Percentiles rank a stretch among this genome's conserved stretches.
phyloP scores from a whole-genome alignment of 2,113 vertebrate genomes.

The Pseudolaguvia tuberculata region DNA sequence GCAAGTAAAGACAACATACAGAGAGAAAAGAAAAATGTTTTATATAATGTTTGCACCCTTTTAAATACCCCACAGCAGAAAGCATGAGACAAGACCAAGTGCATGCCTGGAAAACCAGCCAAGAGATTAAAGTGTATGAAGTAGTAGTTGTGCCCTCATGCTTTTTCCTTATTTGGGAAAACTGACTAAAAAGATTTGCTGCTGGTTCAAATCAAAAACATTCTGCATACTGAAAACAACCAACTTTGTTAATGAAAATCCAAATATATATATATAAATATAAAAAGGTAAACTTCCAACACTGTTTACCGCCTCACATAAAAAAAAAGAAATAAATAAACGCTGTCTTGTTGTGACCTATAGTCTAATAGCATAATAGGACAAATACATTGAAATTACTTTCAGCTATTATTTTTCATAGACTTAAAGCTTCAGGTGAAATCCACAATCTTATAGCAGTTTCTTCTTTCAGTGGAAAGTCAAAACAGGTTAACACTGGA shows the following conservation, averaged over 20 bases:
- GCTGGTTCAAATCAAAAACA: not conserved
- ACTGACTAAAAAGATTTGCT: not conserved
- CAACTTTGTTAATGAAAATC: not conserved
- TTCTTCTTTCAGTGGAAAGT: too few species aligned
- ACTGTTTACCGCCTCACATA: not conserved
- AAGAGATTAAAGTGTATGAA: slow-evolving; percentile 8
- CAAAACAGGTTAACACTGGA: not conserved
- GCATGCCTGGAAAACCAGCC: not conserved
- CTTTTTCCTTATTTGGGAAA: slow-evolving; percentile 24
- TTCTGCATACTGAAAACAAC: not conserved
- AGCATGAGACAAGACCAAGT: not conserved
- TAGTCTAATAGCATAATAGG: not conserved
- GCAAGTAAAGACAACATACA: slow-evolving; percentile 36
- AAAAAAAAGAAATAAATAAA: not conserved
- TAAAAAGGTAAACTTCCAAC: too few species aligned
- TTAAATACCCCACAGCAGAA: not conserved
- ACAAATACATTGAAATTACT: too few species aligned
- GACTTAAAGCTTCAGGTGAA: too few species aligned
- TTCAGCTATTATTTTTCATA: too few species aligned
- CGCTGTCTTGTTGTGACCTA: not conserved
- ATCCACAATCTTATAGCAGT: too few species aligned
- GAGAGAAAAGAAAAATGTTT: slow-evolving; percentile 12
- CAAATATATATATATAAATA: too few species aligned
- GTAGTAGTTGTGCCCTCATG: not conserved
- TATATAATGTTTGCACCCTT: not conserved